Evolutionary conservation across 2,888 invertebrate species (phyloP).

Genomic region (Thera obeliscata): DNA sequence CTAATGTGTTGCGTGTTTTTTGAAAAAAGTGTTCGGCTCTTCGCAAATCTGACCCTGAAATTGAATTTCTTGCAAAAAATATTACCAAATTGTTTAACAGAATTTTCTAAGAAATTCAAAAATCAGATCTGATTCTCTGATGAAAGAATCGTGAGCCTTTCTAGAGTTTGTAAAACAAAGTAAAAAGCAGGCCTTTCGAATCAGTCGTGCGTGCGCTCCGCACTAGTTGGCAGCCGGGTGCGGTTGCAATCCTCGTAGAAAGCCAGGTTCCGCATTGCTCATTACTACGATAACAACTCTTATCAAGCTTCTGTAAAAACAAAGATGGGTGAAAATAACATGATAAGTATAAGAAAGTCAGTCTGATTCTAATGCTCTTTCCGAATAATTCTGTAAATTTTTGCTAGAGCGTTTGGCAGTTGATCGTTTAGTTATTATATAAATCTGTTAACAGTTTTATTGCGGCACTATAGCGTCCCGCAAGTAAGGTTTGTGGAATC

Average conservation of each 20-base stretch:
- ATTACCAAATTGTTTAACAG: background rate
- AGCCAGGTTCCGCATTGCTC: conserved; percentile 32
- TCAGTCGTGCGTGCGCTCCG: conserved; percentile 67
- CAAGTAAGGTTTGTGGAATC: too few relatives aligned
- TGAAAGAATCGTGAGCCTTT: conserved; percentile 30
- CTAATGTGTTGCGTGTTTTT: conserved; percentile 45
- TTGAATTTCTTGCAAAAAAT: background rate
- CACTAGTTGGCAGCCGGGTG: conserved; percentile 53
- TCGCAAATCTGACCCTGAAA: conserved; percentile 29
- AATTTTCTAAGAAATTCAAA: conserved; percentile 3
- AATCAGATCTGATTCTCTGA: conserved; percentile 12
- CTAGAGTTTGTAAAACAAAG: conserved; percentile 45
- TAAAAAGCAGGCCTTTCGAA: conserved; percentile 56
- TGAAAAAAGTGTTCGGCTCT: conserved; percentile 17
- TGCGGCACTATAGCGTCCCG: too few relatives aligned
- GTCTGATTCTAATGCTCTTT: background rate
- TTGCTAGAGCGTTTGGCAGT: too few relatives aligned
- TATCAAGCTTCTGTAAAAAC: conserved; percentile 6
- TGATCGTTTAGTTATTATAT: background rate
- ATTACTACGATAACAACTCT: conserved; percentile 19
- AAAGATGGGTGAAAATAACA: background rate
- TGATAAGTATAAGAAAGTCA: background rate
- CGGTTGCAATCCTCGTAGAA: conserved; percentile 31
- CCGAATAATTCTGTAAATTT: background rate
- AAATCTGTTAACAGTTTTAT: background rate